A percentile compares a stretch with the other conserved stretches of the same genome.
Conservation (phyloP, 2,888 invertebrate species). For the Caenorhabditis sp. region DNA sequence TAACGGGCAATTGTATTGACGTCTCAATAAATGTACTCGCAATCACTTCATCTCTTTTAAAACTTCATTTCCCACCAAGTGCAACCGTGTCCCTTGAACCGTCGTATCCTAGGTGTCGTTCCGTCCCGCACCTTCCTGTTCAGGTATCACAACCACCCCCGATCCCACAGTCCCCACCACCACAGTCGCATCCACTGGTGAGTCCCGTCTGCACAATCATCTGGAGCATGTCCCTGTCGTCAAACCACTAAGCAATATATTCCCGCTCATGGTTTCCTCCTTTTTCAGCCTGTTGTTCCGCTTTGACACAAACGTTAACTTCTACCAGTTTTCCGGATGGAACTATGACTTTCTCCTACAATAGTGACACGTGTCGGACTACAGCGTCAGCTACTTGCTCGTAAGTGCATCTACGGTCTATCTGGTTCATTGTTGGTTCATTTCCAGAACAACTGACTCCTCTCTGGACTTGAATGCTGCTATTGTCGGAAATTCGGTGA, state of each 20-base stretch:
- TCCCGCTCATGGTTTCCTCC: conserved; percentile 2
- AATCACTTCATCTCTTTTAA: too few species aligned
- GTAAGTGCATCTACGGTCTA: conserved; percentile 38
- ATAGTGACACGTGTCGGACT: conserved; percentile 57
- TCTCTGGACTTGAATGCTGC: conserved; percentile 57
- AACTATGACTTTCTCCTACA: conserved; percentile 59
- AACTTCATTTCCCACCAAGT: neutral
- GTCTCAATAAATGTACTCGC: too few species aligned
- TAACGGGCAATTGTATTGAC: too few species aligned
- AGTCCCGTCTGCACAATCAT: conserved; percentile 8
- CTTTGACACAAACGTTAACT: conserved; percentile 44
- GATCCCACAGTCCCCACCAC: conserved; percentile 28
- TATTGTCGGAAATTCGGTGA: conserved; percentile 61
- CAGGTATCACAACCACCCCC: conserved; percentile 16
- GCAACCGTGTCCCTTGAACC: neutral
- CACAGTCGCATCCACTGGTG: conserved; percentile 15
- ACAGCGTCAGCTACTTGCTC: conserved; percentile 57
- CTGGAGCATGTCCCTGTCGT: neutral
- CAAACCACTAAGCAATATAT: neutral
- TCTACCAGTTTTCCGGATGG: conserved; percentile 58
- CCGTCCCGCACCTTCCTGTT: neutral
- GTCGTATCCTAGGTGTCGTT: neutral
- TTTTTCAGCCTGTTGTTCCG: conserved; percentile 64
- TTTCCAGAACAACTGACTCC: conserved; percentile 52
- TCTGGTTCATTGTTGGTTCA: neutral